Evolutionary conservation across 2,797 vertebrate genomes (phyloP).

Genomic region (Halcyon leucocephala): DNA sequence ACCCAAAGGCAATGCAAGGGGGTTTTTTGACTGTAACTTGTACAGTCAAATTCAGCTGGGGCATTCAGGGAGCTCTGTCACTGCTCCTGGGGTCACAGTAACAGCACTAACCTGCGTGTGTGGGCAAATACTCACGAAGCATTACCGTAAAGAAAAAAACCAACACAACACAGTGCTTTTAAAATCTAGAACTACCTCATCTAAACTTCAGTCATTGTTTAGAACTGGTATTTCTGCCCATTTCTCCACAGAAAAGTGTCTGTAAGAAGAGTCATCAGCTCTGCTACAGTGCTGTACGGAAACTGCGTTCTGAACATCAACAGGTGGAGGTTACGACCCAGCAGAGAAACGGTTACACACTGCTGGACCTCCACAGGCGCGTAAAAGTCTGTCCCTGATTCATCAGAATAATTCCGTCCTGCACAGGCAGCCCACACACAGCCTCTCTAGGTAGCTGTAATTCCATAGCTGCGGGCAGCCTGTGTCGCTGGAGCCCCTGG

Average conservation of each 20-base stretch:
- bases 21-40: background rate
- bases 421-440: fast-evolving
- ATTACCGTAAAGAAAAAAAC: background rate
- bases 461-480: background rate
- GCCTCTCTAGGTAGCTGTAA: fast-evolving
- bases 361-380: background rate
- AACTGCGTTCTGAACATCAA: background rate
- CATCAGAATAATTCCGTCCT: background rate
- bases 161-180: background rate
- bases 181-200: background rate
- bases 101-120: background rate
- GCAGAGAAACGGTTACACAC: background rate
- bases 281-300: background rate
- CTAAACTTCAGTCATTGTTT: background rate
- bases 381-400: background rate
- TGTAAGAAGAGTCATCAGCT: background rate
- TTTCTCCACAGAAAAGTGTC: background rate
- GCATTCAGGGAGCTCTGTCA: background rate
- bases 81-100: background rate
- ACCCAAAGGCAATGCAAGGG: background rate
- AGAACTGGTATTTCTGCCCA: background rate
- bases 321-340: background rate
- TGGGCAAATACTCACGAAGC: background rate
- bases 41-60: background rate
- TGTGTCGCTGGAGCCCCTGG: no score